Evolutionary conservation across 2,888 invertebrate species (phyloP).

Genomic region (Lottia gigantea): DNA sequence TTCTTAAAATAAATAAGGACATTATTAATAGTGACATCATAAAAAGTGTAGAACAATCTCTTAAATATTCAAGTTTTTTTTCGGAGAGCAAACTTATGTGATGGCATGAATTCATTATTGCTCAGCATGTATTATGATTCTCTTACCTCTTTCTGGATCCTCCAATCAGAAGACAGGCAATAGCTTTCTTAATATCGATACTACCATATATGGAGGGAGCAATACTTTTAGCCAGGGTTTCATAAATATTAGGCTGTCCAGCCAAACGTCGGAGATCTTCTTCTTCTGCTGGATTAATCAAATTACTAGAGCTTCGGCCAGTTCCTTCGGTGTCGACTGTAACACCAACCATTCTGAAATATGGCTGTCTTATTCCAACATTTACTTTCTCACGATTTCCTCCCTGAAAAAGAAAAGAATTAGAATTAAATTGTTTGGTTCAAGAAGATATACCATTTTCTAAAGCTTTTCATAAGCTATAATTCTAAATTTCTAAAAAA

Average conservation of each 20-base stretch:
- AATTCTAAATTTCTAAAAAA: neutral
- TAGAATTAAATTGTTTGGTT: too few relatives aligned
- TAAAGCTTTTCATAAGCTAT: neutral
- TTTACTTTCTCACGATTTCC: conserved; percentile 74
- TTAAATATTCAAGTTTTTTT: too few relatives aligned
- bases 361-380: conserved; percentile 93
- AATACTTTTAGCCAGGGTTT: conserved; percentile 87
- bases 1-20: too few relatives aligned
- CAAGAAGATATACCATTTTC: too few relatives aligned
- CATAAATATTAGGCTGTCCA: conserved; percentile 86
- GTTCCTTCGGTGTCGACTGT: conserved; percentile 78
- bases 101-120: too few relatives aligned
- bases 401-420: conserved; percentile 68
- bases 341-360: conserved; percentile 93
- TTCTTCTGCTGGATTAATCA: conserved; percentile 73
- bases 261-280: conserved; percentile 87
- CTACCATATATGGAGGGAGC: conserved; percentile 98
- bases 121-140: too few relatives aligned
- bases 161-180: conserved; percentile 93
- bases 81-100: too few relatives aligned
- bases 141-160: conserved; percentile 75
- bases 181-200: conserved; percentile 94
- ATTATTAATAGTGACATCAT: too few relatives aligned
- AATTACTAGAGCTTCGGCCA: conserved; percentile 58
- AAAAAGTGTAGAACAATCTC: too few relatives aligned